A percentile compares a stretch with the other conserved stretches of the same genome.
Conservation (phyloP, 1,140 invertebrate species). For the Trissolcus basalis region DNA sequence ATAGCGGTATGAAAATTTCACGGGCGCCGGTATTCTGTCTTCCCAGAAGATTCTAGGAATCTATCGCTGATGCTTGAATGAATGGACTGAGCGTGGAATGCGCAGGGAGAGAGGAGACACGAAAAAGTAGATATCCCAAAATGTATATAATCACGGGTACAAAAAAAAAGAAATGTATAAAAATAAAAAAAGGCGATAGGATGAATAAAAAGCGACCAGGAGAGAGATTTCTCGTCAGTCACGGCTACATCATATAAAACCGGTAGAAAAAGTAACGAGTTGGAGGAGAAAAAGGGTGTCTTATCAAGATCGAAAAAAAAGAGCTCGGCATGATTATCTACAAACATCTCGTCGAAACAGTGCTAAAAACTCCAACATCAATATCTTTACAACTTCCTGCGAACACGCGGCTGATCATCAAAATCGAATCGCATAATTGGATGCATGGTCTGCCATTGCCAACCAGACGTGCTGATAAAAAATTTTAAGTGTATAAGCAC, state of each 20-base stretch:
- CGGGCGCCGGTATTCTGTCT: conserved; percentile 35
- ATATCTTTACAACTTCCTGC: conserved; percentile 55
- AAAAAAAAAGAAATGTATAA: conserved; percentile 6
- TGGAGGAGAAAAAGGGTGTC: conserved; percentile 9
- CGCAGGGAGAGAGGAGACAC: conserved; percentile 23
- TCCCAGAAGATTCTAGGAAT: conserved; percentile 54
- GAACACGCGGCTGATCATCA: conserved; percentile 31
- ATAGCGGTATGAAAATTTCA: conserved; percentile 15
- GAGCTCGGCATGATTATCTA: conserved; percentile 33
- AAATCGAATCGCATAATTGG: conserved; percentile 41
- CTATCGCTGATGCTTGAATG: conserved; percentile 37
- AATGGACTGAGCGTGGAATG: conserved; percentile 55
- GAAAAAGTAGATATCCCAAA: conserved; percentile 30
- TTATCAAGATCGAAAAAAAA: conserved; percentile 52
- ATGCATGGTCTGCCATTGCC: conserved; percentile 11
- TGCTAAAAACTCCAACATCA: conserved; percentile 48
- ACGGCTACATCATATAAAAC: conserved; percentile 46
- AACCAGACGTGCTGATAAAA: conserved; percentile 30
- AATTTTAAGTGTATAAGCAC: conserved; percentile 33
- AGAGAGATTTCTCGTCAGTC: conserved; percentile 31
- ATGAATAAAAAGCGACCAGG: not conserved
- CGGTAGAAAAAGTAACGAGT: conserved; percentile 47
- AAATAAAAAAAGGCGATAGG: conserved; percentile 17
- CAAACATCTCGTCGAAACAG: conserved; percentile 41
- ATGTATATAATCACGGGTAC: conserved; percentile 29